These are phyloP conservation scores for Drosophila eohydei DNA, from an alignment of 2,888 invertebrate species.

Conservation along the genomic window DNA sequence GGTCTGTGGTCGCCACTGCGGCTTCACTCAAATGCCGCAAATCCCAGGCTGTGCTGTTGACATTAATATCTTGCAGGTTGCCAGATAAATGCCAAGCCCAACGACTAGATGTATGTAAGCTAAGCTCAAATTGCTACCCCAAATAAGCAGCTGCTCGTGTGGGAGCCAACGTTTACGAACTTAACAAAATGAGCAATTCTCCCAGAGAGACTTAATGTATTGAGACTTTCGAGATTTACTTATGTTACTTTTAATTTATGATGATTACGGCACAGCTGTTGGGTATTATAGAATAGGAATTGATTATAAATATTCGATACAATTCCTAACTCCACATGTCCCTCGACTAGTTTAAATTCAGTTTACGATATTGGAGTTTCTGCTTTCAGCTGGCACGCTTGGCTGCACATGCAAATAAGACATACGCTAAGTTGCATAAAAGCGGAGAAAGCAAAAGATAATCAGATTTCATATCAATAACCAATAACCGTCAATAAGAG, in stretches of 20 bases:
- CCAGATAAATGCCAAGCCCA: conserved; percentile 7
- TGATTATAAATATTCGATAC: neutral
- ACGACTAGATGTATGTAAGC: neutral
- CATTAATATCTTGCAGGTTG: conserved; percentile 36
- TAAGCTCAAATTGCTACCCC: conserved; percentile 2
- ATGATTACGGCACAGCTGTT: neutral
- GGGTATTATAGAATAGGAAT: neutral
- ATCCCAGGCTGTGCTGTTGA: conserved; percentile 37
- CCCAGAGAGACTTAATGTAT: neutral
- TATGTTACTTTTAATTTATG: neutral
- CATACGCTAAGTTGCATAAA: conserved; percentile 38
- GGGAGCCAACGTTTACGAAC: neutral
- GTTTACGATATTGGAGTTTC: neutral
- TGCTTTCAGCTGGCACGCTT: conserved; percentile 26
- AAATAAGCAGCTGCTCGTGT: neutral
- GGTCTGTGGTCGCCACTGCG: conserved; percentile 17
- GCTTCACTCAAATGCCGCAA: conserved; percentile 39
- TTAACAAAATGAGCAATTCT: neutral
- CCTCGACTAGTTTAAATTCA: neutral
- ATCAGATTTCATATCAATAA: conserved; percentile 73
- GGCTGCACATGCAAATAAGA: conserved; percentile 52
- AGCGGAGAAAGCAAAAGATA: conserved; percentile 38
- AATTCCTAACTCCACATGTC: neutral
- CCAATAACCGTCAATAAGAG: conserved; percentile 56
- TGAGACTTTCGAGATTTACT: neutral